Conservation (phyloP, 2,113 vertebrate species). For the Phylloscopus whistleri region DNA sequence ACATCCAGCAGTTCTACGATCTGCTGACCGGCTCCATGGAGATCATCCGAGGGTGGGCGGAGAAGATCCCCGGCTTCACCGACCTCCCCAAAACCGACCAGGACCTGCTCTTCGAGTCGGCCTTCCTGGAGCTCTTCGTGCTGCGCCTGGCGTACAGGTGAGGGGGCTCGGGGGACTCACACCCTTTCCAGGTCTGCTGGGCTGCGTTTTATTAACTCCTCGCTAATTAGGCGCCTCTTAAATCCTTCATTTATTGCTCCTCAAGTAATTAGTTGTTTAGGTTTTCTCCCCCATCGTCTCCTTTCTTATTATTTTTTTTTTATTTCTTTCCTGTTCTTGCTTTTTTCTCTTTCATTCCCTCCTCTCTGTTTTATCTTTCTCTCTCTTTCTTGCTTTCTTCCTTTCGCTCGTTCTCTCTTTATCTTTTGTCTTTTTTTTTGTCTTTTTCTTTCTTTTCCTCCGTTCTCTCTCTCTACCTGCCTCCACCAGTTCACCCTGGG, state of each 20-base stretch:
- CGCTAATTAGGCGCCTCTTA: slow-evolving; percentile 85
- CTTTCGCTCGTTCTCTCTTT: not conserved
- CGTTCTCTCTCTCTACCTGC: rapidly evolving
- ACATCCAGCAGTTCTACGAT: slow-evolving; percentile 99
- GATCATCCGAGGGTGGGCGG: slow-evolving; percentile 98
- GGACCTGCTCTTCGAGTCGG: slow-evolving; percentile 96
- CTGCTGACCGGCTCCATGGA: slow-evolving; percentile 99
- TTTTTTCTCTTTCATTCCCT: not conserved
- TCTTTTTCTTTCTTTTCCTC: not conserved
- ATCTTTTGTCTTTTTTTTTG: not conserved
- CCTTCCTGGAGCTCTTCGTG: slow-evolving; percentile 97
- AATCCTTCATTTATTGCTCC: slow-evolving; percentile 82
- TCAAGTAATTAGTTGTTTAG: slow-evolving; percentile 85
- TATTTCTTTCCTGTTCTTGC: not conserved
- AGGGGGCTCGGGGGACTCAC: slow-evolving; percentile 39
- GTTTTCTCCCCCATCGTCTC: slow-evolving; percentile 54
- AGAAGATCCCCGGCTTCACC: slow-evolving; percentile 93
- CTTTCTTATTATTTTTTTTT: not conserved
- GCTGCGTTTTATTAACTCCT: slow-evolving; percentile 82
- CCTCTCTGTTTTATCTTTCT: not conserved
- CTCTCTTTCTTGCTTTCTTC: not conserved
- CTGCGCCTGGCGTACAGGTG: slow-evolving; percentile 96
- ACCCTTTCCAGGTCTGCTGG: slow-evolving; percentile 78
- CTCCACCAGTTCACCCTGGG: not conserved
- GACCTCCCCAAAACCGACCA: slow-evolving; percentile 93